phyloP scores from a whole-genome alignment of 2,888 invertebrate species.

The Mechanitis messenoides region DNA sequence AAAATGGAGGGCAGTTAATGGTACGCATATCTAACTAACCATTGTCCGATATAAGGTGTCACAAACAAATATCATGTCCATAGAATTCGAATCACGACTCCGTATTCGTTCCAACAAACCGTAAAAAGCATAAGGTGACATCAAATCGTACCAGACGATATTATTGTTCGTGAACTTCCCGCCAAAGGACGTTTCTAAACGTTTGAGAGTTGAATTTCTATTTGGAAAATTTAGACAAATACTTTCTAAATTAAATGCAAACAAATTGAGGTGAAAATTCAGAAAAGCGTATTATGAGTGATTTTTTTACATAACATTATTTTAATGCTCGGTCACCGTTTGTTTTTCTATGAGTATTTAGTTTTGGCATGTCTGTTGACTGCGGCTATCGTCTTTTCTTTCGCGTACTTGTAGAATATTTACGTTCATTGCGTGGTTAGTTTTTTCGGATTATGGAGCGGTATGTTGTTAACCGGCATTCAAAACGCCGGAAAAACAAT shows the following conservation, averaged over 20 bases:
- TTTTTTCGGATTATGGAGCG: slow-evolving; percentile 56
- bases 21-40: slow-evolving; percentile 56
- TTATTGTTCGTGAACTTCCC: slow-evolving; percentile 56
- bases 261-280: slow-evolving; percentile 37
- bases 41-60: slow-evolving; percentile 61
- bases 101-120: slow-evolving; percentile 74
- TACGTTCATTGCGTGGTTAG: slow-evolving; percentile 39
- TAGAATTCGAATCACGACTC: slow-evolving; percentile 62
- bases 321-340: slow-evolving; percentile 49
- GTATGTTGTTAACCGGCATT: slow-evolving; percentile 60
- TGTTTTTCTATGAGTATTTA: slow-evolving; percentile 51
- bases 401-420: slow-evolving; percentile 26
- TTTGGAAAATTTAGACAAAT: slow-evolving; percentile 30
- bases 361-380: slow-evolving; percentile 41
- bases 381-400: slow-evolving; percentile 40
- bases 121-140: slow-evolving; percentile 69
- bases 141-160: slow-evolving; percentile 49
- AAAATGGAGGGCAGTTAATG: slow-evolving; percentile 47
- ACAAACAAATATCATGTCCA: slow-evolving; percentile 53
- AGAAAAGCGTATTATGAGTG: slow-evolving; percentile 53
- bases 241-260: slow-evolving; percentile 45
- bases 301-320: slow-evolving; percentile 63
- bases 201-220: slow-evolving; percentile 25
- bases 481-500: slow-evolving; percentile 51
- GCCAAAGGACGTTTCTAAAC: slow-evolving; percentile 50